Base-by-base conservation (phyloP, 2,113 vertebrate species). In the Fukomys damarensis region DNA sequence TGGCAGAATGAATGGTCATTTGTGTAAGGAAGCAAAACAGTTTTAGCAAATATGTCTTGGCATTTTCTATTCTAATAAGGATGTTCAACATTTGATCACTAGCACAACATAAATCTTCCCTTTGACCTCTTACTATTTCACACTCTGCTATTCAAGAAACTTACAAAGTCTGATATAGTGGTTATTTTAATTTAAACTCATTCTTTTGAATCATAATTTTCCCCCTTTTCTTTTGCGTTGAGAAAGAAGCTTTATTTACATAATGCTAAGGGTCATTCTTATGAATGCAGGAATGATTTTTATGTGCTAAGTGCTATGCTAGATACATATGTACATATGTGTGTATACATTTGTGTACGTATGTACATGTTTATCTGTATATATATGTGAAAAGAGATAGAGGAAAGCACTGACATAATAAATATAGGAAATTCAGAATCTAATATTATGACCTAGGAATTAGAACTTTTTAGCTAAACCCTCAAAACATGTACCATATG, bases 11-110 rank as follows among this genome's bases (percentile, higher is more conserved):
- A 70, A 41, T 81, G 16, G 30, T 43, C 20, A 49, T 58, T 95
- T 85, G 38, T 61, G 70, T 93, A 97, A 97, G 86, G 41, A 93
- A 83, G 82, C 22, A 86, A 92, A 54, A 88, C 80, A 86, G 10
- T 43, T 92, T 91, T 76, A 74, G 61, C 82, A 96, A 82, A 89
- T 10, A 49, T 43, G 20, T 68, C 22, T 88, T 52, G 30, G 22
- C 26, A 0, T 93, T 81, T 91, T 79, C n/a, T 94, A 28, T 49
- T 79, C 32, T 41, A 90, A 0, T 43, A 49, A 80, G 24, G 13
- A 22, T 59, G 70, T 86, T 28, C 49, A 93, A 84, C 41, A 65
- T 16, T 65, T 61, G 24, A 49, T 46, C 38, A 41, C 5, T 49
- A 74, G 1, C 3, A 13, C 32, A 80, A 63, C 13, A 52, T 14